Evolutionary conservation across 2,888 invertebrate species (phyloP).

Genomic region (Nomada flava): DNA sequence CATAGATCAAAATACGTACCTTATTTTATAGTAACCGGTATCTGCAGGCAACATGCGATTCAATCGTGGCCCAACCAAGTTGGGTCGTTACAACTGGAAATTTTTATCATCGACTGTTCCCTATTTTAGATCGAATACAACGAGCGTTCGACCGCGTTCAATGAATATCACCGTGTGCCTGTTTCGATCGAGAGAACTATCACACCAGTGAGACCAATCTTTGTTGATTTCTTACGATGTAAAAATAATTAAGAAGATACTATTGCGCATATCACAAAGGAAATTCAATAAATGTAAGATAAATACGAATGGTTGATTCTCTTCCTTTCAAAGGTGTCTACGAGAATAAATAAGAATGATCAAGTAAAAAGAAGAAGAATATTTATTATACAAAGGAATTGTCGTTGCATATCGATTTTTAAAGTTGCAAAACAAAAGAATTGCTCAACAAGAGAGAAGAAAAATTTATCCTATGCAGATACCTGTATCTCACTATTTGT

Average conservation of each 20-base stretch:
- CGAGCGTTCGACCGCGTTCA: conserved; percentile 3
- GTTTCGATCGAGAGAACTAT: conserved; percentile 30
- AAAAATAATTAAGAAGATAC: conserved; percentile 8
- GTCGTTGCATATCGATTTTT: conserved; percentile 20
- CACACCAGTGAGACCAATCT: conserved; percentile 36
- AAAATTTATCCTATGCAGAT: conserved; percentile 41
- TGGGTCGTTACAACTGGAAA: conserved; percentile 4
- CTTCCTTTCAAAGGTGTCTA: neutral
- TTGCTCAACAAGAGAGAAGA: conserved; percentile 39
- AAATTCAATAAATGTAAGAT: conserved; percentile 20
- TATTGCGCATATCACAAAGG: conserved; percentile 13
- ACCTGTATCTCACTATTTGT: conserved; percentile 36
- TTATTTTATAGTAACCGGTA: conserved; percentile 62
- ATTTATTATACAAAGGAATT: neutral
- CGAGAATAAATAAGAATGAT: neutral
- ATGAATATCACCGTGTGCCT: conserved; percentile 42
- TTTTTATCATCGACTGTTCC: conserved; percentile 11
- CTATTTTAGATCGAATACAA: conserved; percentile 22
- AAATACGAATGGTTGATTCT: conserved; percentile 17
- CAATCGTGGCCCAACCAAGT: conserved; percentile 27
- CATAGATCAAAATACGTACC: conserved; percentile 65
- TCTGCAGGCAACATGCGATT: conserved; percentile 51
- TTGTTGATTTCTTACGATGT: conserved; percentile 31
- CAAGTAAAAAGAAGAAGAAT: neutral
- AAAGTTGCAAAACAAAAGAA: neutral